Evolutionary conservation across 2,888 invertebrate species (phyloP), one percentile per base, ranked within the genome.

Genomic region (Athalia circularis): DNA sequence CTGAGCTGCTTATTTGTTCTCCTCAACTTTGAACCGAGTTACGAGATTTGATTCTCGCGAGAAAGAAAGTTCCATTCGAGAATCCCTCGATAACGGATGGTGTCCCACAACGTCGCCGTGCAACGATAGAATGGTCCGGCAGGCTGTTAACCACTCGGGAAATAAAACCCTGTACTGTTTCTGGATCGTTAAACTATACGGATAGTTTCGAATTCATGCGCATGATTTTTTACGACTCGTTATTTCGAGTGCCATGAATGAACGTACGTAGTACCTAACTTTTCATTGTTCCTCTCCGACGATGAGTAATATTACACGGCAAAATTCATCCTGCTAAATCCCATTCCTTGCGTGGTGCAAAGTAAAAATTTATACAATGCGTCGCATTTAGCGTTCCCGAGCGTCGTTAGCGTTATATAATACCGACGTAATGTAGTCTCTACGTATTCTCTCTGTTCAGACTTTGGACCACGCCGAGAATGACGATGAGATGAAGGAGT

Each of bases 201-300:
- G 45, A 8, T 9, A 9, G 45, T 11, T 57, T 72, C 57, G 29
- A 29, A 29, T 72, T 72, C 11, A 57, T 13, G 7, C 9, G 59
- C 59, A 13, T 9, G 45, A 7, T 59, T 72, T 13, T 9, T 45
- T 59, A 59, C 47, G 70, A 29, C 29, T 29, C 29, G 29, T 29
- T 29, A 29, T 29, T 29, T 29, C 29, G 29, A 29, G 29, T 29
- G 45, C 11, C 59, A 65, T 13, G 65, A 48, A 65, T 9, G 6
- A 11, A 64, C 64, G 29, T 15, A 68, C 15, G 47, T 47, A 59
- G n/a, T 59, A 59, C 72, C n/a, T 29, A 29, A 29, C 29, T 29
- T 29, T 15, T 72, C 72, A 72, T 72, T 72, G 72, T 72, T 72
- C 72, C 43, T 45, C 57, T 72, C 57, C 11, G 11, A 54, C 11